A percentile compares a stretch with the other conserved stretches of the same genome.
Evolutionary conservation across 2,888 invertebrate genomes (phyloP).

Genomic region (Drosophila merina): DNA sequence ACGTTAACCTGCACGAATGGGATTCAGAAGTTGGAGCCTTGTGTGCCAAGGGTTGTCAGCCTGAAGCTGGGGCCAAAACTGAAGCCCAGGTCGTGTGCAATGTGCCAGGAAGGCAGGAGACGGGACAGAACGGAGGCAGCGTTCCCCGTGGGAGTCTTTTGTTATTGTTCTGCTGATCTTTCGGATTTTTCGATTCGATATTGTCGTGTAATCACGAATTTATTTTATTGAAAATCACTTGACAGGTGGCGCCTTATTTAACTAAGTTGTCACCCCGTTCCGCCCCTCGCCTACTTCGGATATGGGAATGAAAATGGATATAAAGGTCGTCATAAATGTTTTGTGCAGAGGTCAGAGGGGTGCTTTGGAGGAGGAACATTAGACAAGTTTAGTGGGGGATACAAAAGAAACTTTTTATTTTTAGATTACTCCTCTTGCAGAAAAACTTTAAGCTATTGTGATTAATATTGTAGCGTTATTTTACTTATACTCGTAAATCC

Average conservation of each 20-base stretch:
- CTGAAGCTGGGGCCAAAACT: conserved; percentile 34
- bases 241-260: conserved; percentile 83
- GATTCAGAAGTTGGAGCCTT: conserved; percentile 79
- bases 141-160: conserved; percentile 78
- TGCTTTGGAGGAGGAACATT: background rate
- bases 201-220: conserved; percentile 83
- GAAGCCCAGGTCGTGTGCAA: conserved; percentile 68
- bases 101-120: conserved; percentile 49
- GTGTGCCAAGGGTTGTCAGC: conserved; percentile 65
- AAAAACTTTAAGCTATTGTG: background rate
- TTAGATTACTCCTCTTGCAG: too few relatives aligned
- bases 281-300: background rate
- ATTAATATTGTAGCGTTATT: background rate
- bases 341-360: conserved; percentile 25
- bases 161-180: conserved; percentile 73
- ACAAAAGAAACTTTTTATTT: background rate
- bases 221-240: conserved; percentile 83
- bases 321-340: conserved; percentile 28
- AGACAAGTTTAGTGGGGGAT: conserved; percentile 22
- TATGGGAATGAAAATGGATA: conserved; percentile 39
- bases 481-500: too few relatives aligned
- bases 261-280: conserved; percentile 72
- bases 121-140: conserved; percentile 16
- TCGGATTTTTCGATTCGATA: conserved; percentile 74
- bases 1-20: conserved; percentile 82